Conservation (phyloP, 2,113 vertebrate species). For the Donacobius atricapilla region DNA sequence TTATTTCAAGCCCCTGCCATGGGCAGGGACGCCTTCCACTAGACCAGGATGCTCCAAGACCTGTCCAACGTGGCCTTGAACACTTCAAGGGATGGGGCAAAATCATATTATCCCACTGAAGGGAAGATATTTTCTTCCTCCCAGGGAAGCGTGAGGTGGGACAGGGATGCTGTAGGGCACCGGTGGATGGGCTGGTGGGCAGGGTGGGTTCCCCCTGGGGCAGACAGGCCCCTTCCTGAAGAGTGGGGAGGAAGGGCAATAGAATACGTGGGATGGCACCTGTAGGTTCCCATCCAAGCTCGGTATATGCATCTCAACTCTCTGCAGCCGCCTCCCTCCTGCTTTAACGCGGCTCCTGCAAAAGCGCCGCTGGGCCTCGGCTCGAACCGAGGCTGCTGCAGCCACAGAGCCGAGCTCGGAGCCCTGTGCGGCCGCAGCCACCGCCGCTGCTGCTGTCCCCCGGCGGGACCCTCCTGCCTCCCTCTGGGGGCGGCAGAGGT, state of each 20-base stretch:
- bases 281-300: constrained; percentile 11
- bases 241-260: background rate
- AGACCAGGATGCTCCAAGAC: background rate
- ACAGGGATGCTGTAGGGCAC: background rate
- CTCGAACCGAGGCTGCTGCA: constrained; percentile 75
- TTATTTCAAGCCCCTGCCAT: background rate
- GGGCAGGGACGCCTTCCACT: background rate
- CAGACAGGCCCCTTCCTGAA: background rate
- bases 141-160: background rate
- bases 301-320: fast-evolving
- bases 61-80: background rate
- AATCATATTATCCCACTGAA: background rate
- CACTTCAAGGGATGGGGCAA: background rate
- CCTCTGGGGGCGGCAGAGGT: background rate
- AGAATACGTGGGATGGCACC: background rate
- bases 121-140: background rate
- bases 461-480: background rate
- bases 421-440: background rate
- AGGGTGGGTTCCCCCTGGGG: fast-evolving
- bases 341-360: background rate
- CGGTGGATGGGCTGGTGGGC: background rate
- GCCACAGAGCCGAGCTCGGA: constrained; percentile 33
- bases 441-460: background rate
- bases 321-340: background rate
- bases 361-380: constrained; percentile 53